These are phyloP conservation scores for Chaenogobius annularis DNA, from an alignment of 2,113 vertebrate species.

Conservation along the genomic window DNA sequence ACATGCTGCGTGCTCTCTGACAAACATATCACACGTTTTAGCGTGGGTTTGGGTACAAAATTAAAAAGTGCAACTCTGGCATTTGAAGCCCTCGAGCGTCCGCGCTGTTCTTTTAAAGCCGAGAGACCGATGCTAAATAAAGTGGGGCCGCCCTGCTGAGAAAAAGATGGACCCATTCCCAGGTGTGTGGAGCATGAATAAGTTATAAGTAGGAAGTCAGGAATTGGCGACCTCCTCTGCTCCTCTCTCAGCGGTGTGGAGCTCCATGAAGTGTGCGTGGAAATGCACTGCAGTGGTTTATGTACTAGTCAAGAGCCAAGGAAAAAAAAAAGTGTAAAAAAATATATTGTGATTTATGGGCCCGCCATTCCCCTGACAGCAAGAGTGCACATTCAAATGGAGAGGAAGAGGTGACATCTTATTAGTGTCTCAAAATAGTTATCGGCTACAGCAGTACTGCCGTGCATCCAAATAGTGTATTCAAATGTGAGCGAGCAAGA, in stretches of 20 bases:
- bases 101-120: constrained; percentile 49
- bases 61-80: constrained; percentile 4
- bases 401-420: constrained; percentile 9
- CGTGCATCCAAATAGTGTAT: no score
- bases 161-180: constrained; percentile 47
- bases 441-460: neutral
- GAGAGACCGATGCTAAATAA: constrained; percentile 27
- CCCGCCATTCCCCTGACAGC: constrained; percentile 23
- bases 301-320: constrained; percentile 19
- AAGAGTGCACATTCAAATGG: neutral
- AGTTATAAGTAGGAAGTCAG: constrained; percentile 61
- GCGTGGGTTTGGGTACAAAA: neutral
- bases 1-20: neutral
- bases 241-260: constrained; percentile 22
- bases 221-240: constrained; percentile 32
- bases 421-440: constrained; percentile 24
- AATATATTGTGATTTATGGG: constrained; percentile 52
- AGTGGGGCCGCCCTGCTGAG: constrained; percentile 32
- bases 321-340: constrained; percentile 5
- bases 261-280: neutral
- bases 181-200: constrained; percentile 66
- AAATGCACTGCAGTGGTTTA: constrained; percentile 34
- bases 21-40: neutral
- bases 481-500: no score
- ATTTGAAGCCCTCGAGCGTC: neutral